These are phyloP conservation scores for Bhutanitis thaidina DNA, from an alignment of 2,888 invertebrate species.

Conservation along the genomic window DNA sequence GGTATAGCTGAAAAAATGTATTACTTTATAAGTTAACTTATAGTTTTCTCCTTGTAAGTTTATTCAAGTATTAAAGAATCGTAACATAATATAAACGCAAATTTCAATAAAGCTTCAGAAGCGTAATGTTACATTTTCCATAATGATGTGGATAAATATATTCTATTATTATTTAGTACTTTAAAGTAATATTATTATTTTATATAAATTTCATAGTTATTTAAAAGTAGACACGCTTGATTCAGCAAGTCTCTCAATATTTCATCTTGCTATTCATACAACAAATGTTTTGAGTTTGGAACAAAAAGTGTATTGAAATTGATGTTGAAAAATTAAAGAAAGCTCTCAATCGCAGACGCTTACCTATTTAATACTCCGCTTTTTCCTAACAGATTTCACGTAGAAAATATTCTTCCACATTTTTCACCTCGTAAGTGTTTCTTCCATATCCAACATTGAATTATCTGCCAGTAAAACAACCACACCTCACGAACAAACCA, in stretches of 20 bases:
- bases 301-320: no score
- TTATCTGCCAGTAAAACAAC: slow-evolving; percentile 32
- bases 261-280: neutral
- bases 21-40: no score
- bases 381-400: slow-evolving; percentile 73
- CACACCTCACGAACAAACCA: slow-evolving; percentile 36
- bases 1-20: no score
- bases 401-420: slow-evolving; percentile 68
- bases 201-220: no score
- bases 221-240: neutral
- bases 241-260: neutral
- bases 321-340: neutral
- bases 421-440: slow-evolving; percentile 49
- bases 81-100: no score
- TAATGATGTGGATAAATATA: no score
- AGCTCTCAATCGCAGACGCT: slow-evolving; percentile 23
- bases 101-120: no score
- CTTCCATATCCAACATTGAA: slow-evolving; percentile 44
- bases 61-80: no score
- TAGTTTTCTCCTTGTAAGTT: no score
- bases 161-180: no score
- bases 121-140: no score
- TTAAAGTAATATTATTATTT: no score
- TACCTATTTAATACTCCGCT: slow-evolving; percentile 58
- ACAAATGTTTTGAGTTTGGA: neutral